Base-by-base conservation (phyloP, 92 coral and sea anemone species). In the Pocillopora meandrina region DNA sequence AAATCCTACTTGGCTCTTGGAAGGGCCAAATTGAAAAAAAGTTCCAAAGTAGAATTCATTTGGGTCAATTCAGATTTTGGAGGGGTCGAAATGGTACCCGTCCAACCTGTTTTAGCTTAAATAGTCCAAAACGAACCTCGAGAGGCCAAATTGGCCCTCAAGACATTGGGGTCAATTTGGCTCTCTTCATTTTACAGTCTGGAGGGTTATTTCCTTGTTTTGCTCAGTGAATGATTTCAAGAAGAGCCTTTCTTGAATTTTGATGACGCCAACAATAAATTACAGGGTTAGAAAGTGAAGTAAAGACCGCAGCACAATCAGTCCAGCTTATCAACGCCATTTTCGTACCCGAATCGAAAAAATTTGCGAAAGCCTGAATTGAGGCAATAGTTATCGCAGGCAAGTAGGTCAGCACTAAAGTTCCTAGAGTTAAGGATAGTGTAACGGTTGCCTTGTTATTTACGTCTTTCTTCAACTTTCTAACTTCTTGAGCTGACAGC, bases 351-450 rank as follows among this genome's bases (percentile, higher is more conserved):
- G 73, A 60, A 5, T 49, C 23, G 19, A 63, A 21, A 63, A 17
- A 17, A 17, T 17, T 21, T 8, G 68, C 2, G 15, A 7, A 64
- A 64, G 9, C n/a, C 69, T 47, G 0, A 26, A 1, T 14, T 66
- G 81, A n/a, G 47, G 34, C 23, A 78, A 59, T 17, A 11, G 11
- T 15, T 13, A 80, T 0, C 10, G 47, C 0, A 1, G 84, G 84
- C 20, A 80, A 18, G 31, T 68, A 80, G 23, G 84, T n/a, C n/a
- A 80, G 19, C 23, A 16, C 56, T 68, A 80, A 57, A 1, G 36
- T 65, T 20, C 14, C 65, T n/a, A 68, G 31, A 68, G 66, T 52
- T 13, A 69, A 1, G 26, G 65, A 55, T 15, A 80, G 66, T 15
- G 84, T 80, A 21, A 4, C 15, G 55, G 65, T 75, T 26, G 76